Base-by-base conservation (phyloP, 2,888 invertebrate species). In the Timandra comae region DNA sequence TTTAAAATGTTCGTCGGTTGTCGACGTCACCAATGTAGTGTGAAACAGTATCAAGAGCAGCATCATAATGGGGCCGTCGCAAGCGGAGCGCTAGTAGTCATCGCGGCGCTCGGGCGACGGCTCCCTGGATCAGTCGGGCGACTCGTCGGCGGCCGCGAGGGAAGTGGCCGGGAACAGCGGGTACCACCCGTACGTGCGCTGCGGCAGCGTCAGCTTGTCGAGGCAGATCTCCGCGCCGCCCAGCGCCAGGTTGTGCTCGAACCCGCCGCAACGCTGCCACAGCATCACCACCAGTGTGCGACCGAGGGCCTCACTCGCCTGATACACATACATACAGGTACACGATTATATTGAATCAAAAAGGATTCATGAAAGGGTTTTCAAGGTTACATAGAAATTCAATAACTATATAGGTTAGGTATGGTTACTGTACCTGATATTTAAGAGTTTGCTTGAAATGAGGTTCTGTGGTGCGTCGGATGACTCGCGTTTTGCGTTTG, bases 231-330 rank as follows among this genome's bases (percentile, higher is more conserved):
- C 95, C 1, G 92, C 94, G 27, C 96, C 96, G 7, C 97, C 96
- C 24, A 97, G 82, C 25, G 86, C 86, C 25, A 85, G 68, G 66
- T 96, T 96, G 72, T 95, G 95, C 63, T 95, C 94, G 73, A 95
- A 95, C 2, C 94, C 93, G 38, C 94, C 92, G 66, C 94, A 94
- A 39, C 93, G 90, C 64, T 96, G 95, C 96, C 97, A 97, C 29
- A 97, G 88, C 93, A 96, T 96, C 32, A 96, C 94, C 49, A 96
- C 91, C 46, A 97, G 88, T 42, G 93, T 93, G 34, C 96, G 90
- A 0, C 93, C 93, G 12, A 93, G 87, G 0, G 92, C 91, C 65
- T 94, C 93, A 56, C 89, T 90, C 8, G 91, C 90, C 89, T 90
- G 54, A 16, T 16, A 16, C 16, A 16, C 16, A 16, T 16, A 3